Conservation (phyloP, 2,797 vertebrate genomes). For the Todus mexicanus region DNA sequence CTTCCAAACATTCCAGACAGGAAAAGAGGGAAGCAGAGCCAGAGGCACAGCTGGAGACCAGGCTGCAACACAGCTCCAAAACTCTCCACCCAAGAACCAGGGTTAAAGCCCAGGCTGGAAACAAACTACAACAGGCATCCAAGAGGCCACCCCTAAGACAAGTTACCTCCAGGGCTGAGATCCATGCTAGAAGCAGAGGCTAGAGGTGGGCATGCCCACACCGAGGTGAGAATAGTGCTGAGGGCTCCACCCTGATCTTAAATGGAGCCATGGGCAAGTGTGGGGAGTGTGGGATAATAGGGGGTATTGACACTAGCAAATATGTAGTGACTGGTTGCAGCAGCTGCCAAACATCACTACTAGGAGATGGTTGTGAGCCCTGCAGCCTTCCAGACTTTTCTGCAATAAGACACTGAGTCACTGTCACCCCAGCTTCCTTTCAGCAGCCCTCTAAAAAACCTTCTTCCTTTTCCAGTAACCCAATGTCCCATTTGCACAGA, state of each 20-base stretch:
- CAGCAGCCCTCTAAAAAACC: background rate
- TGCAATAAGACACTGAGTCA: background rate
- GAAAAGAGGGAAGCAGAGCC: background rate
- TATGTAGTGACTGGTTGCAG: background rate
- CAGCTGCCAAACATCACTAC: background rate
- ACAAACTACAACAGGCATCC: fast-evolving
- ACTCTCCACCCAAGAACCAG: fast-evolving
- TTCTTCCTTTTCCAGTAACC: background rate
- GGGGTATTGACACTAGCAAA: background rate
- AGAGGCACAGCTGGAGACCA: background rate
- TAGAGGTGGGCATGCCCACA: fast-evolving
- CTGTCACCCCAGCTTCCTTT: background rate
- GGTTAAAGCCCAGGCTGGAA: background rate
- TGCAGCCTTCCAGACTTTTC: background rate
- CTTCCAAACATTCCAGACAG: background rate
- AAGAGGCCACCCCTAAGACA: background rate
- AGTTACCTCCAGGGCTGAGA: background rate
- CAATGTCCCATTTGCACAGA: fast-evolving
- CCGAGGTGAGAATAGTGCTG: fast-evolving
- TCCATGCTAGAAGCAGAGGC: fast-evolving
- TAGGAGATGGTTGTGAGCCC: background rate
- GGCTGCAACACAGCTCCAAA: background rate
- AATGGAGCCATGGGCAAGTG: fast-evolving
- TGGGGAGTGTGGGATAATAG: background rate
- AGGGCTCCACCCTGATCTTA: fast-evolving